Evolutionary conservation across 1,140 invertebrate species (phyloP).

Genomic region (Ladona fulva): DNA sequence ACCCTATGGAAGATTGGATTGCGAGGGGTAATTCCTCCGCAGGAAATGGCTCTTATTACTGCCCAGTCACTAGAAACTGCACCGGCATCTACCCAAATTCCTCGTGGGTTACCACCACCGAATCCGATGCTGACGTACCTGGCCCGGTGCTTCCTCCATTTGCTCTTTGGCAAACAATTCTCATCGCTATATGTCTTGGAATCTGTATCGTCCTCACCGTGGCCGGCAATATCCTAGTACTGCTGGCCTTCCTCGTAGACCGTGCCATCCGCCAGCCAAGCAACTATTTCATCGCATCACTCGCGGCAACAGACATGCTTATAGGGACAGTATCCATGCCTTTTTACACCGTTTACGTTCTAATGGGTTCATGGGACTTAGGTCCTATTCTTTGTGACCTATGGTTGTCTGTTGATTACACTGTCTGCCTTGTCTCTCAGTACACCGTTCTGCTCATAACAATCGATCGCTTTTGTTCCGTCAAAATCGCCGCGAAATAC

Average conservation of each 20-base stretch:
- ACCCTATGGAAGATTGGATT: background rate
- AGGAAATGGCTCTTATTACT: conserved; percentile 16
- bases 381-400: conserved; percentile 91
- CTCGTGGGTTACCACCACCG: conserved; percentile 17
- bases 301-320: conserved; percentile 95
- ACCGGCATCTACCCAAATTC: conserved; percentile 17
- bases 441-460: conserved; percentile 99
- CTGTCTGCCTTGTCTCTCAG: conserved; percentile 96
- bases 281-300: conserved; percentile 98
- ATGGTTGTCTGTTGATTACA: conserved; percentile 98
- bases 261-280: conserved; percentile 94
- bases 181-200: conserved; percentile 82
- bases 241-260: conserved; percentile 94
- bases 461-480: conserved; percentile 96
- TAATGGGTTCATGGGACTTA: conserved; percentile 94
- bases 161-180: conserved; percentile 78
- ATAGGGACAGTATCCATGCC: conserved; percentile 94
- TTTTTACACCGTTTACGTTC: conserved; percentile 91
- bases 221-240: conserved; percentile 91
- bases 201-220: conserved; percentile 87
- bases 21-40: conserved; percentile 11
- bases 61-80: conserved; percentile 8
- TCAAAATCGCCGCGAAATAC: conserved; percentile 97
- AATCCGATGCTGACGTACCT: conserved; percentile 28
- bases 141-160: conserved; percentile 66